A percentile compares a stretch with the other conserved stretches of the same genome.
Evolutionary conservation across 2,113 vertebrate genomes (phyloP).

Genomic region (Crotalus helleri): DNA sequence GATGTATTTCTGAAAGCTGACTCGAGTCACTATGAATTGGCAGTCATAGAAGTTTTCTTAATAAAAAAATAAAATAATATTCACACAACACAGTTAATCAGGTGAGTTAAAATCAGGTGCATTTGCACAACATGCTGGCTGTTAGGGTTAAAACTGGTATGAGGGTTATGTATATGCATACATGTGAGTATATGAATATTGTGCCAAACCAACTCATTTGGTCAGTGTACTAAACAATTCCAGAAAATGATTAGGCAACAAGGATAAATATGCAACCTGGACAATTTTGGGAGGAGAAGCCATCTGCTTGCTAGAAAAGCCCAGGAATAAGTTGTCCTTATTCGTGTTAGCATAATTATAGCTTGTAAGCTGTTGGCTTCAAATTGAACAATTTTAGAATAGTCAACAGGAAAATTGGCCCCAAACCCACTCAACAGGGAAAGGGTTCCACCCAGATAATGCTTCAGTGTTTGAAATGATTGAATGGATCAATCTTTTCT

Average conservation of each 20-base stretch:
- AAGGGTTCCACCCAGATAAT: not conserved
- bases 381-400: not conserved
- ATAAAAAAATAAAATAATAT: not conserved
- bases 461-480: not conserved
- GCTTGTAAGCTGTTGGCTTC: not conserved
- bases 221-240: not conserved
- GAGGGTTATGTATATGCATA: not conserved
- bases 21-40: not conserved
- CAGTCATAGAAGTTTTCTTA: not conserved
- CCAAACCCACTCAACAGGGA: not conserved
- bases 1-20: not conserved
- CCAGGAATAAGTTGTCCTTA: not conserved
- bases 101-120: not conserved
- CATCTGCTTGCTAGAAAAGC: not conserved
- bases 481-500: not conserved
- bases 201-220: not conserved
- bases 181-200: not conserved
- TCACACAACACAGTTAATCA: not conserved
- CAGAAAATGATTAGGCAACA: not conserved
- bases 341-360: not conserved
- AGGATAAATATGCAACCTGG: not conserved
- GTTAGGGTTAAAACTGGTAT: not conserved
- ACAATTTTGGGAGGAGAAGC: not conserved
- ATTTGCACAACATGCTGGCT: not conserved
- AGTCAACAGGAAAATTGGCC: not conserved